Evolutionary conservation across 2,113 vertebrate genomes (phyloP), one percentile per base, ranked within the genome.

Genomic region (Laticauda laticaudata): DNA sequence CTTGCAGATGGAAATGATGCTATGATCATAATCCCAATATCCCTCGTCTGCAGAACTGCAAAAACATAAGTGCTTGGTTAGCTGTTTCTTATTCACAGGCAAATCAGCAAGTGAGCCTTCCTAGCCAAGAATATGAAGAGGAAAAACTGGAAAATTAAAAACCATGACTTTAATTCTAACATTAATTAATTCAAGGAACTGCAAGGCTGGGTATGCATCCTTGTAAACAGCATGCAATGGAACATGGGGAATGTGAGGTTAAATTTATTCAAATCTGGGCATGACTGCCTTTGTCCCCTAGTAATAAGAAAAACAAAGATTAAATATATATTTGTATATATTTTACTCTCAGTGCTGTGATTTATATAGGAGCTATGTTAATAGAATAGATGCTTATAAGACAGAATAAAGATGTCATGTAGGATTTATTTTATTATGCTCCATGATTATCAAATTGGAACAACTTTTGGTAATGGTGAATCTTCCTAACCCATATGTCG

Each of bases 1-100:
- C 55, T 93, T 96, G 56, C 81, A 95, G 91, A 57, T 94, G 93
- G 61, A 56, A 56, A 88, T 24, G 2, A 20, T 93, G 94, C 89
- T 94, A 89, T 0, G 92, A 81, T 90, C 0, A 3, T 39, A 43
- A 94, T 94, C 87, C 54, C 88, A 0, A 0, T 26, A 93, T 91
- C 81, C 54, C 91, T 90, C 75, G n/a, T 85, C 93, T 94, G 90
- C 91, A 94, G 93, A 86, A 53, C 90, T 0, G 0, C 0, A 0
- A 53, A 54, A 53, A 2, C 45, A 23, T 23, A 86, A 86, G 87
- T 29, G 45, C 91, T 43, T 59, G 10, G 7, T 59, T 87, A n/a
- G 54, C 48, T 91, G 61, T 43, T 94, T 20, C 53, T 29, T 90
- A 64, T 86, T 57, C 45, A 48, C 55, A 0, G 0, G 18, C 29